Base-by-base conservation (phyloP, 2,888 invertebrate species). In the Stenoptilia bipunctidactyla region DNA sequence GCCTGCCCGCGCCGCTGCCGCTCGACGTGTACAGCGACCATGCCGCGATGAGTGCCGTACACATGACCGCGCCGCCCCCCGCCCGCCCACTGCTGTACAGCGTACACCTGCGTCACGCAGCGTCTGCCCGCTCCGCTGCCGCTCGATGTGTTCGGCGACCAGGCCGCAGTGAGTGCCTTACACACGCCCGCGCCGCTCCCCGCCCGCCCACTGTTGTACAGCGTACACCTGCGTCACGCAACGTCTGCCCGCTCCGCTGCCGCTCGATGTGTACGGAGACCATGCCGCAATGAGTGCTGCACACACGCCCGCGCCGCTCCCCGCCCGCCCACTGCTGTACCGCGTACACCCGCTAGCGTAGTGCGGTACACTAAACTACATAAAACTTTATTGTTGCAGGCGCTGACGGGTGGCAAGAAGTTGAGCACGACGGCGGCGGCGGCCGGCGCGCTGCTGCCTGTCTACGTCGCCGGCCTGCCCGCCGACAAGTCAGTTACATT, bases 1-100 rank as follows among this genome's bases (percentile, higher is more conserved):
- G 96, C 58, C 77, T 98, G 37, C 74, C 89, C 44, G 88, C 86
- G 43, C 83, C 90, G 38, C 77, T 97, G 40, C 66, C 83, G 10
- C 65, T 97, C 42, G 97, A 97, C 61, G 86, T 92, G n/a, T 96
- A 93, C 60, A 62, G 66, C 47, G 60, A 68, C 1, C 69, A 68
- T 43, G 45, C 71, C 5, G 68, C 66, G 62, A 80, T 80, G 35
- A 40, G 45, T 35, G 10, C n/a, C n/a, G n/a, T n/a, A n/a, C n/a
- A n/a, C n/a, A n/a, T n/a, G n/a, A n/a, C n/a, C n/a, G n/a, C n/a
- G 9, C 90, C 98, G 0, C 97, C 98, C 69, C 97, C 98, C 57
- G 92, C 90, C 62, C 89, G 90, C 47, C 89, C 93, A 15, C 72
- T 92, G 40, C 85, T 98, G 45, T 98, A 98, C 53, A 92, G 91